Percentiles rank a stretch among this genome's conserved stretches.
Conservation (phyloP, 2,888 invertebrate species). For the Aleiodes testaceus region DNA sequence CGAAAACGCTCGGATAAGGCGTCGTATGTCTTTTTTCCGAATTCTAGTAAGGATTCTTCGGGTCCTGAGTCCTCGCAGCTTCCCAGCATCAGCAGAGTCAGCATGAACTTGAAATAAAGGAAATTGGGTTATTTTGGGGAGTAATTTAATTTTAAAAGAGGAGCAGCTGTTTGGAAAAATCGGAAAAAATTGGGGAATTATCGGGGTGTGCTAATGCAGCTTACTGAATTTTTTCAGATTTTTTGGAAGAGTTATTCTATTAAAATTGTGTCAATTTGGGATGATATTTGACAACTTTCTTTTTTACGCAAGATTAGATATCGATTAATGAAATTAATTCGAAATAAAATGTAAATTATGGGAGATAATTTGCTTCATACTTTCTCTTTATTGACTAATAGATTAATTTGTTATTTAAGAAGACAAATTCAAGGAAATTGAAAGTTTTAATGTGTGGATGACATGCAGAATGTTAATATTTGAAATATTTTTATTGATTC, state of each 20-base stretch:
- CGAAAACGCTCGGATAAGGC: slow-evolving; percentile 18
- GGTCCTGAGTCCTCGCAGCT: slow-evolving; percentile 46
- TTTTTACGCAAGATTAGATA: slow-evolving; percentile 3
- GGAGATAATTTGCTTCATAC: too few relatives aligned
- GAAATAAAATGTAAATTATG: neutral
- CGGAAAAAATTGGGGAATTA: too few relatives aligned
- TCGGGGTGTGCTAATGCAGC: too few relatives aligned
- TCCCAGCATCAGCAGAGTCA: slow-evolving; percentile 56
- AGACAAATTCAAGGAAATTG: too few relatives aligned
- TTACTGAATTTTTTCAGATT: too few relatives aligned
- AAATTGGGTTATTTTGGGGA: slow-evolving; percentile 22
- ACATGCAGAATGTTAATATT: neutral
- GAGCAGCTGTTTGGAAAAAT: too few relatives aligned
- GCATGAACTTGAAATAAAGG: slow-evolving; percentile 60
- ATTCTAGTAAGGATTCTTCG: slow-evolving; percentile 9
- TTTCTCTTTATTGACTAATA: too few relatives aligned
- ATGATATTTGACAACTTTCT: slow-evolving; percentile 8
- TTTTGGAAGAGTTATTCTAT: too few relatives aligned
- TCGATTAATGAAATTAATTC: too few relatives aligned
- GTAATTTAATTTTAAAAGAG: too few relatives aligned
- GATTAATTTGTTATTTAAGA: too few relatives aligned
- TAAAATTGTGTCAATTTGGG: neutral
- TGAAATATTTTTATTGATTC: neutral
- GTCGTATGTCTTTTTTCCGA: slow-evolving; percentile 37
- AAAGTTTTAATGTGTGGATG: too few relatives aligned